phyloP scores from a whole-genome alignment of 2,888 invertebrate genomes.

The Baronia brevicornis region DNA sequence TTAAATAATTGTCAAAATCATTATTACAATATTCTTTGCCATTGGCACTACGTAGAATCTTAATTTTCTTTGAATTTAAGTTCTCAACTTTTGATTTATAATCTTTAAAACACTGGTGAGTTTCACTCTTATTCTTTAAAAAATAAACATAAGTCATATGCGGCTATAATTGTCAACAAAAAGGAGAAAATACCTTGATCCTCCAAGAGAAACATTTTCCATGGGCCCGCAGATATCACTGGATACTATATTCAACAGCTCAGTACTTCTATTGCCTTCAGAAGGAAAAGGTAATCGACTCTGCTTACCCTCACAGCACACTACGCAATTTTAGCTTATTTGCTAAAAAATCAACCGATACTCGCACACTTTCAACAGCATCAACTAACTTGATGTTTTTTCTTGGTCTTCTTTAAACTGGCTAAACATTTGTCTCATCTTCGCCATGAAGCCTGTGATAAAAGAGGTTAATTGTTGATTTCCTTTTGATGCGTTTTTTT shows the following conservation, averaged over 20 bases:
- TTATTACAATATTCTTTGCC: constrained; percentile 17
- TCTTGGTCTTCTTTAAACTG: too few species aligned
- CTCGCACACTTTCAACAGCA: constrained; percentile 6
- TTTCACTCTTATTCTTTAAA: constrained; percentile 9
- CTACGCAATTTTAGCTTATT: constrained; percentile 9
- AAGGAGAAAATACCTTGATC: constrained; percentile 19
- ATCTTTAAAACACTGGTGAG: neutral
- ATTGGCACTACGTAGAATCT: constrained; percentile 17
- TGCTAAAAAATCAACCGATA: neutral
- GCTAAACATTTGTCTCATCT: too few species aligned
- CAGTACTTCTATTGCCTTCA: constrained; percentile 15
- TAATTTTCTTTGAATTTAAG: constrained; percentile 15
- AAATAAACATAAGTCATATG: constrained; percentile 18
- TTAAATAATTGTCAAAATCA: constrained; percentile 17
- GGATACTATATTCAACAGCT: constrained; percentile 15
- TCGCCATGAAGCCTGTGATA: too few species aligned
- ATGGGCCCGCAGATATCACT: constrained; percentile 19
- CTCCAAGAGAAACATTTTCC: constrained; percentile 16
- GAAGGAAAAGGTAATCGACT: constrained; percentile 18
- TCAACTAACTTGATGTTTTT: too few species aligned
- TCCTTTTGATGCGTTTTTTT: too few species aligned
- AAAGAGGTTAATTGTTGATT: too few species aligned
- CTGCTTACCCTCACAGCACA: constrained; percentile 23
- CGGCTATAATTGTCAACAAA: constrained; percentile 23
- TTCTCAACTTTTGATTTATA: constrained; percentile 19